These are phyloP conservation scores for Melanocharis versteri DNA, from an alignment of 2,113 vertebrate species.

Conservation along the genomic window DNA sequence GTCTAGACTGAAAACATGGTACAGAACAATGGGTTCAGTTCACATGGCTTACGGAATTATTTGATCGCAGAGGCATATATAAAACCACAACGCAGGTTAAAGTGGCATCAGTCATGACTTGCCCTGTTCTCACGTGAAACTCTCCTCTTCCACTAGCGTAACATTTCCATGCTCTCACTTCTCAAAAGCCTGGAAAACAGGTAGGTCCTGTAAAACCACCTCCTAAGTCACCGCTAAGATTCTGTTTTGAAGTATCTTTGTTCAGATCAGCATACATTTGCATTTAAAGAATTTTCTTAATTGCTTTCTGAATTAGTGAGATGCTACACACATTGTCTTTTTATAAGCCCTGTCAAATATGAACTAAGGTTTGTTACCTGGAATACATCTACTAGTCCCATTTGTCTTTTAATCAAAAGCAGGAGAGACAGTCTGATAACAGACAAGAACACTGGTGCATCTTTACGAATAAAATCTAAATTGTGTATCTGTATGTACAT, in stretches of 20 bases:
- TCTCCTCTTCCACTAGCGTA: neutral
- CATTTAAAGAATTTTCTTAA: slow-evolving; percentile 17
- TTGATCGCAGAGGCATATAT: neutral
- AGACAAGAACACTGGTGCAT: neutral
- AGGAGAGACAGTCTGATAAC: neutral
- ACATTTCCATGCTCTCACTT: slow-evolving; percentile 9
- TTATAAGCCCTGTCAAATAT: neutral
- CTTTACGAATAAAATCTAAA: neutral
- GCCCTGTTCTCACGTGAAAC: neutral
- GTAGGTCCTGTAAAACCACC: slow-evolving; percentile 42
- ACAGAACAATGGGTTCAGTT: neutral
- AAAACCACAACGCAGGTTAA: neutral
- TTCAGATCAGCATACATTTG: slow-evolving; percentile 30
- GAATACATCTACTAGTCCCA: neutral
- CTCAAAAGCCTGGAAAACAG: slow-evolving; percentile 41
- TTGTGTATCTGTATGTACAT: neutral
- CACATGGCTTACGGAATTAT: neutral
- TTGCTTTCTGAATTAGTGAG: neutral
- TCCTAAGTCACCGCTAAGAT: slow-evolving; percentile 8
- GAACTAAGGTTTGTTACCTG: neutral
- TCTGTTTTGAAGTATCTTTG: slow-evolving; percentile 20
- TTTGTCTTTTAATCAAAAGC: neutral
- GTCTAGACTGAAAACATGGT: neutral
- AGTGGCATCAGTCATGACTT: slow-evolving; percentile 29
- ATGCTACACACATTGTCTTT: neutral